phyloP scores from a whole-genome alignment of 37 sponge, comb jelly and placozoan genomes.

The Mnemiopsis leidyi region DNA sequence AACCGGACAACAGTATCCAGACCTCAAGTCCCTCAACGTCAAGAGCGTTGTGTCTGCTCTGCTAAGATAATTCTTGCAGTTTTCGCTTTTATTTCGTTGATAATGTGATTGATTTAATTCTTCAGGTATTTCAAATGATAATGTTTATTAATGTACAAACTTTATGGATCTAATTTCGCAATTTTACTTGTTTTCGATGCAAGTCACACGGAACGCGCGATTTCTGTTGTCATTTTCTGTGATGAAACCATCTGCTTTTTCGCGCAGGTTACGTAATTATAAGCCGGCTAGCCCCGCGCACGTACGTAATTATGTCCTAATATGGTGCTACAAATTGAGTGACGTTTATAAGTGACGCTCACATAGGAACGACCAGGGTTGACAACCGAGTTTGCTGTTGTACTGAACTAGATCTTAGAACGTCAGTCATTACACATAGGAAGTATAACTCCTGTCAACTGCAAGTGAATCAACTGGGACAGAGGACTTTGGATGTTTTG shows the following conservation, averaged over 20 bases:
- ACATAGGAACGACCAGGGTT: too few species aligned
- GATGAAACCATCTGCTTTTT: neutral
- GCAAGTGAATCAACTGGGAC: too few species aligned
- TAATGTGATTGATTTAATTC: neutral
- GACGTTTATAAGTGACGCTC: too few species aligned
- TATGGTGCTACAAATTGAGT: too few species aligned
- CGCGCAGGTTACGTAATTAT: neutral
- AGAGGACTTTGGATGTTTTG: too few species aligned
- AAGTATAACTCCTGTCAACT: too few species aligned
- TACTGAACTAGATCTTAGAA: too few species aligned
- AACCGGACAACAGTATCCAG: constrained; percentile 89
- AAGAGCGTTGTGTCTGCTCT: constrained; percentile 79
- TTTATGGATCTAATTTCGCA: neutral
- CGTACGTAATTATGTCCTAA: too few species aligned
- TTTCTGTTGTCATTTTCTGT: neutral
- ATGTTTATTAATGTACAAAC: neutral
- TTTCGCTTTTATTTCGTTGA: neutral
- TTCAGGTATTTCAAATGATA: neutral
- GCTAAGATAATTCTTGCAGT: constrained; percentile 68
- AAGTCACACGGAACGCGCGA: neutral
- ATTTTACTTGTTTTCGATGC: neutral
- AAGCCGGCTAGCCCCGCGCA: neutral
- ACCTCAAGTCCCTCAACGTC: constrained; percentile 82
- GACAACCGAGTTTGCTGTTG: too few species aligned
- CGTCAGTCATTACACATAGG: too few species aligned